Conservation (phyloP, 2,797 vertebrate genomes). For the Podarcis siculus region DNA sequence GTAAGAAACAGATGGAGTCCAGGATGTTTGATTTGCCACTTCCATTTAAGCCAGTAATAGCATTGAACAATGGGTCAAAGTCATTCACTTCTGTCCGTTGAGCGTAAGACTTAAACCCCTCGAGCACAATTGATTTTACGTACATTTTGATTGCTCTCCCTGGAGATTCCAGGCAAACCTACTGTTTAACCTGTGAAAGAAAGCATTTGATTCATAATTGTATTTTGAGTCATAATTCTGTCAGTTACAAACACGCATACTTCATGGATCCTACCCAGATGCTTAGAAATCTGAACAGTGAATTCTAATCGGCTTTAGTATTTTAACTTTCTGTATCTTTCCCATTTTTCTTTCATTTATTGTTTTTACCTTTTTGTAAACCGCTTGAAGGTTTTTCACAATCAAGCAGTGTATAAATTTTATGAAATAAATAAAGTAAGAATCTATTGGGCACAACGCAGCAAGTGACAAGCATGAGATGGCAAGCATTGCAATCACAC, state of each 20-base stretch:
- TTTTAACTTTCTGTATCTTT: no score
- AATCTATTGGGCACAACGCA: background rate
- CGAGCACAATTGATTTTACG: slow-evolving; percentile 91
- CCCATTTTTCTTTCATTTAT: no score
- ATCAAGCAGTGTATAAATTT: no score
- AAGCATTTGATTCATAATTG: background rate
- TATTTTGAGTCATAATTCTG: background rate
- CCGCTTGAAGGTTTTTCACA: no score
- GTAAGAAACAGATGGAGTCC: slow-evolving; percentile 94
- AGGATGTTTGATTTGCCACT: slow-evolving; percentile 97
- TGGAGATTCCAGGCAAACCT: background rate
- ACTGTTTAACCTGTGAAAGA: background rate
- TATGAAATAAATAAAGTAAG: background rate
- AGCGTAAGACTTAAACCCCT: slow-evolving; percentile 97
- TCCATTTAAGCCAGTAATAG: slow-evolving; percentile 96
- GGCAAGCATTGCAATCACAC: background rate
- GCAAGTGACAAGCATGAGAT: background rate
- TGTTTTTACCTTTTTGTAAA: no score
- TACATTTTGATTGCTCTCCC: slow-evolving; percentile 75
- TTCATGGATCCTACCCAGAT: no score
- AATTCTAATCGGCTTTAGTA: no score
- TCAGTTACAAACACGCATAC: background rate
- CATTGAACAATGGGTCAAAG: slow-evolving; percentile 95
- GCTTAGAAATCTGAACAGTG: no score
- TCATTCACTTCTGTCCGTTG: slow-evolving; percentile 90